Conservation (phyloP, 2,113 vertebrate species). For the Heterocephalus glaber region DNA sequence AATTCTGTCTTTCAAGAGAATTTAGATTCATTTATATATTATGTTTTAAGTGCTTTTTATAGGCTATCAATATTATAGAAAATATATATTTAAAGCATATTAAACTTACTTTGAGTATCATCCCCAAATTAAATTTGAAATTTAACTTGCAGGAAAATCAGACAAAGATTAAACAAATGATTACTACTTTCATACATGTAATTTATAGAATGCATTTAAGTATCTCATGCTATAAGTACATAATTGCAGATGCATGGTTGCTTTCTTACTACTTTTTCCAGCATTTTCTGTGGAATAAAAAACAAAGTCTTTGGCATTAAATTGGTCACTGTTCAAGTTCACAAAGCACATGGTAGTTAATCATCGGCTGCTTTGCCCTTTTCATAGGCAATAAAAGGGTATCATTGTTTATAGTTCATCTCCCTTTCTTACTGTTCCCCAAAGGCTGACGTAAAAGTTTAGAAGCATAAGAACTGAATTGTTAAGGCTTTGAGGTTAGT, state of each 20-base stretch:
- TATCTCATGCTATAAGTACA: background rate
- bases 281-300: conserved; percentile 34
- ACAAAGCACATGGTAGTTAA: conserved; percentile 20
- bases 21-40: background rate
- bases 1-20: conserved; percentile 19
- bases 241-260: background rate
- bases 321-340: conserved; percentile 40
- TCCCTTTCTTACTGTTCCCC: background rate
- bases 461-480: conserved; percentile 37
- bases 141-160: conserved; percentile 55
- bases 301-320: conserved; percentile 36
- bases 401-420: conserved; percentile 41
- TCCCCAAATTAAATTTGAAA: conserved; percentile 11
- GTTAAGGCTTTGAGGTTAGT: background rate
- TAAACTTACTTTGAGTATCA: background rate
- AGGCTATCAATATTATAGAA: background rate
- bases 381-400: conserved; percentile 40
- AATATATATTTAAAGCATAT: conserved; percentile 19
- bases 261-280: background rate
- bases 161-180: background rate
- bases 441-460: conserved; percentile 35
- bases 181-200: background rate
- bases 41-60: background rate
- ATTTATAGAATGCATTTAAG: conserved; percentile 26
- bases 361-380: conserved; percentile 23